Base-by-base conservation (phyloP, 2,888 invertebrate genomes). In the Idaea aversata region DNA sequence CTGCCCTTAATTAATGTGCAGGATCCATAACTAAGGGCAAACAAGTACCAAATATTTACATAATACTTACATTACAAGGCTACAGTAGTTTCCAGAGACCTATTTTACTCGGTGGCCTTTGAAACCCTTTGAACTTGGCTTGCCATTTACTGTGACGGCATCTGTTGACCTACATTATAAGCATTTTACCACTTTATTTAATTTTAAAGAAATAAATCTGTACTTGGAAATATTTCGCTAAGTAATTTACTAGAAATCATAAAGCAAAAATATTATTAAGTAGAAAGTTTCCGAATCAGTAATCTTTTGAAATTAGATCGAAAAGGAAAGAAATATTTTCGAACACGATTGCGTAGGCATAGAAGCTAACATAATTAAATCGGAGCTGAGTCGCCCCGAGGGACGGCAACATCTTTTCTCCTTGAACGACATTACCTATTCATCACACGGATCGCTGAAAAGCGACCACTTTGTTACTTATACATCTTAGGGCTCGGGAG, bases 371-470 rank as follows among this genome's bases (percentile, higher is more conserved):
- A 80, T 78, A 81, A 82, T 82, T 84, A 84, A 83, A 80, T 83
- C 79, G 75, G 73, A 47, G 74, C 77, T 72, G 77, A 78, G 77
- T 79, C 77, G 74, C 76, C 76, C 74, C 69, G 75, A 79, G 81
- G 77, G 75, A 69, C 72, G 72, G 72, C 78, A 79, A 80, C 79
- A 79, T 82, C 80, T 80, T 79, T 59, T 79, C 77, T 81, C 79
- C 78, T 76, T 74, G 76, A 71, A 71, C 72, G 81, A 83, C 85
- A 85, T 87, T 84, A 85, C 80, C 84, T 82, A 88, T 88, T 85
- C 85, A 86, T 88, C 87, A 87, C 82, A 76, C 75, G 77, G 75
- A 78, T 76, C 75, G 76, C 77, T 82, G 81, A 84, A 87, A 87
- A 86, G 83, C 84, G 79, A 70, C 80, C 83, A 84, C 84, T 86